Evolutionary conservation across 2,797 vertebrate genomes (phyloP), one percentile per base, ranked within the genome.

Genomic region (Rallus crepitans): DNA sequence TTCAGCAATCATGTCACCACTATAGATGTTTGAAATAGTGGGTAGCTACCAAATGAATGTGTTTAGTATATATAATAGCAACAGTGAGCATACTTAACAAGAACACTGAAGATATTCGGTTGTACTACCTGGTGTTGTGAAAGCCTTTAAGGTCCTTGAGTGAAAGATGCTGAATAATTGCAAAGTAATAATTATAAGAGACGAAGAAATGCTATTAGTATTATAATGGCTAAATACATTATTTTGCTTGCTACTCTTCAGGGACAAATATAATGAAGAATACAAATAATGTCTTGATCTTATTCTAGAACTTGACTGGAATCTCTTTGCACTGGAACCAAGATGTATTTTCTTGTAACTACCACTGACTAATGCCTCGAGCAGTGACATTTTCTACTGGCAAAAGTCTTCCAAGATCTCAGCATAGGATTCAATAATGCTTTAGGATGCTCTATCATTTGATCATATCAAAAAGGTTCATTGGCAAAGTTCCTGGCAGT

Each of bases 391-490:
- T 90, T 95, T 90, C 42, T 68, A 18, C 14, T n/a, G 14, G 61
- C 30, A 87, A 82, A 94, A 93, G 52, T 59, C 75, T 93, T 88
- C 16, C 33, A 91, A 17, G 20, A 89, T 82, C 60, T 93, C 60
- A n/a, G 11, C 53, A 30, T 69, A 86, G 31, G 59, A 72, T 56
- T 84, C 56, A 95, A 20, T 64, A 77, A 21, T 30, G 72, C 42
- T 76, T 87, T 93, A 73, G 52, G 76, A 55, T 91, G 55, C 18
- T 69, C 70, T 86, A 50, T 68, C 89, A 77, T 94, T 89, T 15
- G 2, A 40, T 69, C 63, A 31, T 37, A 82, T 60, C 77, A 31
- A 77, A 89, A 82, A 76, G 39, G 53, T 89, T 87, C 50, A 80
- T 87, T 82, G 39, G 45, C 81, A 71, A 90, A 93, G 47, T 33